Evolutionary conservation across 2,888 invertebrate genomes (phyloP).

Genomic region (Bursaphelenchus okinawaensis): DNA sequence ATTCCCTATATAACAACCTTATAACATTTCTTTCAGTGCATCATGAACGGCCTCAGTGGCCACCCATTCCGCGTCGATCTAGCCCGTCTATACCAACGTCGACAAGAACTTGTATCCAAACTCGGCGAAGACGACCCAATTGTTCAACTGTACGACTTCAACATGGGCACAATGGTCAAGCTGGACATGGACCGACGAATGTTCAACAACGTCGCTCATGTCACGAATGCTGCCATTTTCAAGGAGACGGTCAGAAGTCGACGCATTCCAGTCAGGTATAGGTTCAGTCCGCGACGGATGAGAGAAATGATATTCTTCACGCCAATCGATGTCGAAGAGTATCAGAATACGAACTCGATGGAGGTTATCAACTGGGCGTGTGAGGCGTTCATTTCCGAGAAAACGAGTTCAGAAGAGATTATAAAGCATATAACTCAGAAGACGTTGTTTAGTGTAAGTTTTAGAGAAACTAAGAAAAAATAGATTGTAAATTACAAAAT

Average conservation of each 20-base stretch:
- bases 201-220: neutral
- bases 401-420: neutral
- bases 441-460: neutral
- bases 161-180: neutral
- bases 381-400: neutral
- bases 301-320: neutral
- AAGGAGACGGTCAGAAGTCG: neutral
- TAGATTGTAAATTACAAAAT: too few relatives aligned
- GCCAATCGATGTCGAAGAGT: neutral
- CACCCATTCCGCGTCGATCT: neutral
- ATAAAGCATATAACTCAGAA: neutral
- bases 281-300: neutral
- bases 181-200: slow-evolving; percentile 3
- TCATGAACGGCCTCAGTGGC: neutral
- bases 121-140: neutral
- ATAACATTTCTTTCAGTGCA: slow-evolving; percentile 1
- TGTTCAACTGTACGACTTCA: slow-evolving; percentile 1
- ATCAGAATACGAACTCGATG: neutral
- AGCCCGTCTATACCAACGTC: neutral
- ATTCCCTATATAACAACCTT: too few relatives aligned
- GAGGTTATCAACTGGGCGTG: neutral
- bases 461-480: too few relatives aligned
- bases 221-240: neutral
- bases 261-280: neutral
- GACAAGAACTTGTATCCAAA: neutral